Evolutionary conservation across 2,888 invertebrate species (phyloP), one percentile per base, ranked within the genome.

Genomic region (Macroteleia sp.): DNA sequence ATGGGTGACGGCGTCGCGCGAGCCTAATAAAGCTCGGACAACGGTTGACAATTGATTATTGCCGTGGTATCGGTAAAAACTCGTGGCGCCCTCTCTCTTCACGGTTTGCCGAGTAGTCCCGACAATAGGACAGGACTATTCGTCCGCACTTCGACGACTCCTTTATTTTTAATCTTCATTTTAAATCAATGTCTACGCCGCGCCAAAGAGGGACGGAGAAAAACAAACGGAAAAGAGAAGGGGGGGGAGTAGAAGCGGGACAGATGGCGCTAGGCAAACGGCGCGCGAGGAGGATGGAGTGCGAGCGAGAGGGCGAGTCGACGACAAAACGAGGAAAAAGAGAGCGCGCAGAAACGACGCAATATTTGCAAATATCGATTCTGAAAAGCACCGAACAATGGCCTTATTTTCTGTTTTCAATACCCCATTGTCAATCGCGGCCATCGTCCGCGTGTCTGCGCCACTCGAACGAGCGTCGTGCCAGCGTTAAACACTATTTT

Each of bases 351-450:
- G 77, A 75, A 77, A 79, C 75, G 79, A 66, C 78, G 79, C 75
- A 82, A 84, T 90, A 90, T 90, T 90, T 90, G 88, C 88, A 89
- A 90, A 90, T 89, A 91, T 90, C 89, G 90, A 91, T 90, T 91
- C 88, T 90, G 89, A 89, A 91, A 90, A 91, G 89, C 88, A 82
- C 83, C 86, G 88, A 88, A 91, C 91, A 91, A 91, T 91, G 86
- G 87, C 87, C 88, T 90, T 90, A 88, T 90, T 90, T 90, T 90
- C 89, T 87, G 88, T 88, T 90, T 89, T 90, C 87, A 89, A 90
- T 90, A 85, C 81, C 82, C 88, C 84, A 89, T 89, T 89, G 88
- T 88, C 81, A 79, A 81, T 82, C 78, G 79, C 79, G 73, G 76
- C 77, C 79, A 77, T 79, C 82, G 67, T 79, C 79, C 78, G 74